Conservation (phyloP, 1,140 invertebrate genomes). For the Bombyx mori region ASM3026992v2 NC_085116.1:4919501-4920000, state of each 20-base stretch:
- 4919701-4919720: neutral
- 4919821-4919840: no score
- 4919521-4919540: conserved; percentile 15
- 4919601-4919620: conserved; percentile 19
- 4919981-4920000: conserved; percentile 27
- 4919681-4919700: conserved; percentile 31
- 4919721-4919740: neutral
- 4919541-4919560: conserved; percentile 40
- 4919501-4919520: conserved; percentile 35
- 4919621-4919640: conserved; percentile 42
- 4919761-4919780: conserved; percentile 12
- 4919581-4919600: conserved; percentile 26
- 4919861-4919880: conserved; percentile 10
- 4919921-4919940: conserved; percentile 27
- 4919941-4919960: conserved; percentile 25
- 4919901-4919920: neutral
- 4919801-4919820: neutral
- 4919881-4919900: conserved; percentile 2
- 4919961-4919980: conserved; percentile 24
- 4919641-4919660: conserved; percentile 23
- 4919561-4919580: conserved; percentile 54
- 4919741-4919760: conserved; percentile 1
- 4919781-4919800: conserved; percentile 10
- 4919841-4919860: conserved; percentile 10
- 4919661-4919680: conserved; percentile 31